Evolutionary conservation across 2,888 invertebrate species (phyloP).

Genomic region (Disparrhopalites patrizii): DNA sequence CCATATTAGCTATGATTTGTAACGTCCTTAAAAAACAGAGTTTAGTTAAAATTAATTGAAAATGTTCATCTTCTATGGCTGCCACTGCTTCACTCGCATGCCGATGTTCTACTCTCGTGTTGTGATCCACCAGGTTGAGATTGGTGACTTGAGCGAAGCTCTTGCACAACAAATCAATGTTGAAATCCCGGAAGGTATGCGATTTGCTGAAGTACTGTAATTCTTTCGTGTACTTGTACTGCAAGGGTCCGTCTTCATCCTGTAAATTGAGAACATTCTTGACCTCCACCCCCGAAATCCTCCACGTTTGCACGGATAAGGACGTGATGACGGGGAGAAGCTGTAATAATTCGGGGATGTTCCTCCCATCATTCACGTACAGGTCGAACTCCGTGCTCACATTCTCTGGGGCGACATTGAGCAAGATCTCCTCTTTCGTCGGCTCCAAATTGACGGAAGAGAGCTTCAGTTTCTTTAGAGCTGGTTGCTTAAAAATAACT

Average conservation of each 20-base stretch:
- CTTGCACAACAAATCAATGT: slow-evolving; percentile 34
- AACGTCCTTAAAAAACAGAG: slow-evolving; percentile 30
- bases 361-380: slow-evolving; percentile 41
- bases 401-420: background rate
- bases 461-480: slow-evolving; percentile 30
- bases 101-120: slow-evolving; percentile 41
- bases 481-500: slow-evolving; percentile 30
- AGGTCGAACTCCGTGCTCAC: slow-evolving; percentile 31
- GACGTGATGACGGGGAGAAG: slow-evolving; percentile 22
- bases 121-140: slow-evolving; percentile 46
- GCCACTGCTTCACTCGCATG: slow-evolving; percentile 45
- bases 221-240: slow-evolving; percentile 31
- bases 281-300: slow-evolving; percentile 15
- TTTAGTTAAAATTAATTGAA: slow-evolving; percentile 38
- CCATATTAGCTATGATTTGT: slow-evolving; percentile 43
- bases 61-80: slow-evolving; percentile 43
- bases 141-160: slow-evolving; percentile 41
- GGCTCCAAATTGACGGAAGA: slow-evolving; percentile 39
- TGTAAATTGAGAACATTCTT: slow-evolving; percentile 17
- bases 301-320: slow-evolving; percentile 38
- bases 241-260: slow-evolving; percentile 9
- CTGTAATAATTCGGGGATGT: slow-evolving; percentile 18
- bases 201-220: slow-evolving; percentile 46
- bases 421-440: slow-evolving; percentile 33
- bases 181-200: slow-evolving; percentile 43